Evolutionary conservation across 1,140 invertebrate genomes (phyloP).

Genomic region (Panagrolaimus sp.): DNA sequence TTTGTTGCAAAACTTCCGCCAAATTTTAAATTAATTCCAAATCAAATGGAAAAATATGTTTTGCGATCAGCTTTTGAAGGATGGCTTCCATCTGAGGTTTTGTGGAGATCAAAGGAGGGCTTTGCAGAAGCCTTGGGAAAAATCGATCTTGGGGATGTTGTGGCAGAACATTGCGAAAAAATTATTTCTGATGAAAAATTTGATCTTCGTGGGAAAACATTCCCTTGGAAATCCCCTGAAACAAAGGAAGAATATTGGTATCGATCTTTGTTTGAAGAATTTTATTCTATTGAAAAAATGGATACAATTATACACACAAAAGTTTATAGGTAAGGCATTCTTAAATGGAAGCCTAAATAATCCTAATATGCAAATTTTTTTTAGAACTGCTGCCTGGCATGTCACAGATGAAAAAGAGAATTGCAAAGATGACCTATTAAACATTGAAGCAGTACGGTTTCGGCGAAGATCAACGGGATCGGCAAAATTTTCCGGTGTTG

Average conservation of each 20-base stretch:
- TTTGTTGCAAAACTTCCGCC: conserved; percentile 52
- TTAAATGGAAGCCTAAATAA: background rate
- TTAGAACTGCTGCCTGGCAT: conserved; percentile 43
- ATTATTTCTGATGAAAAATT: conserved; percentile 48
- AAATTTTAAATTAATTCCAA: conserved; percentile 48
- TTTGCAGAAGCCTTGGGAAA: conserved; percentile 58
- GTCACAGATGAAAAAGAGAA: conserved; percentile 51
- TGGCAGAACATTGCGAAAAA: conserved; percentile 38
- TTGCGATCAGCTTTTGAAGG: conserved; percentile 52
- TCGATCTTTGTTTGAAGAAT: conserved; percentile 49
- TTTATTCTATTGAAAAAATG: conserved; percentile 45
- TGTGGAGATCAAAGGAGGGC: conserved; percentile 58
- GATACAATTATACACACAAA: conserved; percentile 54
- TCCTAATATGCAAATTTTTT: conserved; percentile 8
- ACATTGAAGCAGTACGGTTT: conserved; percentile 38
- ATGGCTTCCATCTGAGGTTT: conserved; percentile 54
- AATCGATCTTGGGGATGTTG: conserved; percentile 51
- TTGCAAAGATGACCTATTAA: conserved; percentile 40
- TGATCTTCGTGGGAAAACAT: conserved; percentile 30
- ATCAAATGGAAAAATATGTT: conserved; percentile 53
- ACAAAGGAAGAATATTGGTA: conserved; percentile 59
- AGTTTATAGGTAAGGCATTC: conserved; percentile 49
- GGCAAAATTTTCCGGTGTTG: conserved; percentile 52
- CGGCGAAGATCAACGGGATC: conserved; percentile 56
- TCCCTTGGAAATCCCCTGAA: conserved; percentile 53